Evolutionary conservation across 2,888 invertebrate genomes (phyloP), one percentile per base, ranked within the genome.

Genomic region (Hirtodrosophila confusa): DNA sequence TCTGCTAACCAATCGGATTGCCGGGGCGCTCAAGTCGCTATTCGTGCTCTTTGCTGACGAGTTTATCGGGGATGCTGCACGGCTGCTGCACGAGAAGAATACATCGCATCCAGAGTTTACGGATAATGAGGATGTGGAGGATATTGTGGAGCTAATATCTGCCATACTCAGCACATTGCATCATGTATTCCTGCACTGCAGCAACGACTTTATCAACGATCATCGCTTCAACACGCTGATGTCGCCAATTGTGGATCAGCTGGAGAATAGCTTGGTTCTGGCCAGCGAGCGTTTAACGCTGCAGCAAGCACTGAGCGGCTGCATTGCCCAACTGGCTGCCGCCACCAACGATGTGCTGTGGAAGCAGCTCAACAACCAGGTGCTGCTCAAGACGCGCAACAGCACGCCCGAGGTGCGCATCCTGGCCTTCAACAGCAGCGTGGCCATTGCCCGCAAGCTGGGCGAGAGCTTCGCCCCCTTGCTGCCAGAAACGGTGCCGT

Each of bases 401-500:
- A 93, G 94, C 74, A 94, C 94, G 65, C 93, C 96, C 0, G 93
- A 95, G 89, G 95, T 97, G 70, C 93, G 97, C 55, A 92, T 96
- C 49, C 93, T 93, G 50, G 94, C 96, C 0, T 92, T 97, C 39
- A 93, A 94, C 71, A 94, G 95, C 69, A 92, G 97, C 75, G 95
- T 96, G 53, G 95, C 95, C 76, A 94, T 97, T 85, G 97, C 96
- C 3, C 94, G 94, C 47, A 97, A 96, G 89, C 92, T 98, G 1
- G 97, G 97, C 3, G 97, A 97, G 90, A 97, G 97, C 88, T 98
- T 97, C 92, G 93, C 97, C 79, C 95, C 97, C 0, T 93, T 98
- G 0, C 91, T 98, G 49, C 97, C 98, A 0, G 98, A 99, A 90
- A 97, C 97, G 4, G 96, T 98, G 67, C 98, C 98, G 0, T 98